Conservation (phyloP, 1,140 invertebrate genomes). For the Drosophila parabipectinata region DNA sequence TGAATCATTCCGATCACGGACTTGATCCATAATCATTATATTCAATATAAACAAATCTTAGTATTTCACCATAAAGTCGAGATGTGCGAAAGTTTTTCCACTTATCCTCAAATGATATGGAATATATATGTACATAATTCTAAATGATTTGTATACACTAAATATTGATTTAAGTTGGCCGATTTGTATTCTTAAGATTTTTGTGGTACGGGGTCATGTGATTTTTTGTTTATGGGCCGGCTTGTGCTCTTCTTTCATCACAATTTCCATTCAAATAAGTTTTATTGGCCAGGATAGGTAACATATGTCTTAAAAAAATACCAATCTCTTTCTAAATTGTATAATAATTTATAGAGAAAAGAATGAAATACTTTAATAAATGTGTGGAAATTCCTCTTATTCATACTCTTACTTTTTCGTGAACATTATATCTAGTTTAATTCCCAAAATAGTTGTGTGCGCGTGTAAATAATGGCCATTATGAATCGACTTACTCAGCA, state of each 20-base stretch:
- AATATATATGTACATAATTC: constrained; percentile 41
- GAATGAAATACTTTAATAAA: background rate
- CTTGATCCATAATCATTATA: constrained; percentile 7
- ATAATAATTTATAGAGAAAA: background rate
- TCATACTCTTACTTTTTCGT: background rate
- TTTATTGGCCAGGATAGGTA: background rate
- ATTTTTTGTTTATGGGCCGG: constrained; percentile 4
- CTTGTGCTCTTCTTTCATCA: background rate
- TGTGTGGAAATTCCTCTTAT: background rate
- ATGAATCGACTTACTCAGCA: constrained; percentile 19
- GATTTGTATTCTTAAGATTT: constrained; percentile 35
- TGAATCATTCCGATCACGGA: constrained; percentile 15
- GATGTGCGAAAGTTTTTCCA: constrained; percentile 53
- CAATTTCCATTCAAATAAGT: background rate
- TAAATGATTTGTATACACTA: constrained; percentile 46
- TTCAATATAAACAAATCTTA: constrained; percentile 22
- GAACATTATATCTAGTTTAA: constrained; percentile 9
- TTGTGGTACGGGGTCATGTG: constrained; percentile 24
- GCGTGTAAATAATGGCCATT: constrained; percentile 18
- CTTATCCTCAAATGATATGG: constrained; percentile 43
- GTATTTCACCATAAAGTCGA: constrained; percentile 8
- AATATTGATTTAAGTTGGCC: constrained; percentile 40
- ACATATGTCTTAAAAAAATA: background rate
- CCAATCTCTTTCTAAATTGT: background rate
- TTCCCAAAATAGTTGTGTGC: constrained; percentile 38